Percentiles rank a stretch among this genome's conserved stretches.
Evolutionary conservation across 2,797 vertebrate species (phyloP).

Genomic region (Prionace glauca): DNA sequence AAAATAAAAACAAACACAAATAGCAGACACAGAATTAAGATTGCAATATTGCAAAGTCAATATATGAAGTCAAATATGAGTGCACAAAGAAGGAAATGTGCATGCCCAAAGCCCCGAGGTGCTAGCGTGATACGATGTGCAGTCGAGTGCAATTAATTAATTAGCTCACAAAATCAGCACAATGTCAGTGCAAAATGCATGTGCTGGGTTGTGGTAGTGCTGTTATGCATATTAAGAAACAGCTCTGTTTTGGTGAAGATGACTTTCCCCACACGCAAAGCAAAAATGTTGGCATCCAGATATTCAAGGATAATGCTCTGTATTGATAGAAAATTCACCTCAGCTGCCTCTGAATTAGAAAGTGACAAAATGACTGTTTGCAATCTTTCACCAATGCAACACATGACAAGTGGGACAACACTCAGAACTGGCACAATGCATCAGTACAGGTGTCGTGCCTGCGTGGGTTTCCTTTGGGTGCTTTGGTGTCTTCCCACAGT

Average conservation of each 20-base stretch:
- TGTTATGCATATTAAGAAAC: neutral
- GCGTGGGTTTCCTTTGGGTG: too few relatives aligned
- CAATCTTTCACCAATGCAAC: neutral
- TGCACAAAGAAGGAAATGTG: neutral
- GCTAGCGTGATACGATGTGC: neutral
- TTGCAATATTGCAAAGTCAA: neutral
- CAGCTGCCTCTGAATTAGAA: neutral
- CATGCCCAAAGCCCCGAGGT: neutral
- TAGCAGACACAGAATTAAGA: neutral
- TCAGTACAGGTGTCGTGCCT: neutral
- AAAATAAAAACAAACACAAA: neutral
- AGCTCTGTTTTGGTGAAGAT: neutral
- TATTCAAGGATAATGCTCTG: neutral
- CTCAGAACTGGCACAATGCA: neutral
- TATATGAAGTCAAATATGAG: neutral
- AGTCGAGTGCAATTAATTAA: conserved; percentile 20
- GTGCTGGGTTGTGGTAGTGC: neutral
- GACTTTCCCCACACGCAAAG: neutral
- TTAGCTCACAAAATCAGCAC: conserved; percentile 33
- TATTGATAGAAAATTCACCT: neutral
- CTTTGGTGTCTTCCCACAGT: too few relatives aligned
- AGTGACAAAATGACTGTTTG: neutral
- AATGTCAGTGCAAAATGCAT: neutral
- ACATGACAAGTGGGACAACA: neutral
- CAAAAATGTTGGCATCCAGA: neutral